A percentile compares a stretch with the other conserved stretches of the same genome.
phyloP scores from a whole-genome alignment of 23 tunicate species.

The Trididemnum miniatum region DNA sequence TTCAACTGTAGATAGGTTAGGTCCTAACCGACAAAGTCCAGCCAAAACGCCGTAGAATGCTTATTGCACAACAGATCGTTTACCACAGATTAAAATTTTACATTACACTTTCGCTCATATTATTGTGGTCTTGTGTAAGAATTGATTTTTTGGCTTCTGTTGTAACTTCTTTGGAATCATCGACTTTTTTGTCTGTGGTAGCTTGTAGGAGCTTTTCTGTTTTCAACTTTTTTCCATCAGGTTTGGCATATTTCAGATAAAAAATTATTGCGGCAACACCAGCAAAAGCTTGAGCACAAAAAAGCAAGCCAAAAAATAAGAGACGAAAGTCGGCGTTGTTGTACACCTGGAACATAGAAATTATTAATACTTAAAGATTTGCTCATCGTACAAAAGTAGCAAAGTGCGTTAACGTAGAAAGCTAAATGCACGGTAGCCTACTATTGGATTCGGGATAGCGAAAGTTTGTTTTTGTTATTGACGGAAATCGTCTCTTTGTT shows the following conservation, averaged over 20 bases:
- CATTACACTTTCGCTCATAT: background rate
- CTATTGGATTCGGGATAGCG: no score
- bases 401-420: no score
- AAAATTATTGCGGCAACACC: background rate
- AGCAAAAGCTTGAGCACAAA: background rate
- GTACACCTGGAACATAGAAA: slow-evolving; percentile 4
- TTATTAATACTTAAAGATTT: background rate
- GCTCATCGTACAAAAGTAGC: no score
- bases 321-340: slow-evolving; percentile 4
- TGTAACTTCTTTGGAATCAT: background rate
- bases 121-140: background rate
- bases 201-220: background rate
- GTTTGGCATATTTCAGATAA: background rate
- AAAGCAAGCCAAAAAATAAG: background rate
- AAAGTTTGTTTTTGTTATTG: no score
- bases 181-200: background rate
- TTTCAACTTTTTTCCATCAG: background rate
- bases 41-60: no score
- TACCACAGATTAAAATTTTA: background rate
- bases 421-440: no score
- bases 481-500: no score
- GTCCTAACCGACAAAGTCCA: no score
- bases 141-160: background rate
- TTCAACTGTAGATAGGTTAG: no score
- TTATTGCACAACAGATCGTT: no score